Percentiles rank a stretch among this genome's conserved stretches.
Conservation (phyloP, 2,888 invertebrate genomes). For the Phyllotreta striolata region DNA sequence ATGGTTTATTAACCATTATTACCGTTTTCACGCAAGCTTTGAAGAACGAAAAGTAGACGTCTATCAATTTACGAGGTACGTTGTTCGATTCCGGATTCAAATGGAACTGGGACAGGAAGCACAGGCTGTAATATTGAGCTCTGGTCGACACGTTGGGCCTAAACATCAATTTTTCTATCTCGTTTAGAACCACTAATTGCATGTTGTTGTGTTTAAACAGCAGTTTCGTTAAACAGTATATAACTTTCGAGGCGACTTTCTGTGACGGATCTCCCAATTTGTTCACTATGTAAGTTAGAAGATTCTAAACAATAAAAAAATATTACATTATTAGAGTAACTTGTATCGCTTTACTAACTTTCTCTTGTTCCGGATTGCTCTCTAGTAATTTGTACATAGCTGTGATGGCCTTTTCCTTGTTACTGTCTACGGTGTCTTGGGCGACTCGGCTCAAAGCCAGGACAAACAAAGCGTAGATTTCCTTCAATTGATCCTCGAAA, state of each 20-base stretch:
- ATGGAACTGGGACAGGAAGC: constrained; percentile 87
- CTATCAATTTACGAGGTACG: constrained; percentile 84
- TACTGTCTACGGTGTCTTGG: constrained; percentile 80
- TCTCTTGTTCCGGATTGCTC: constrained; percentile 85
- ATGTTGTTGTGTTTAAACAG: constrained; percentile 83
- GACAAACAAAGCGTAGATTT: constrained; percentile 71
- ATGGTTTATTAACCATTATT: constrained; percentile 34
- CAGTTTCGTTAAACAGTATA: constrained; percentile 84
- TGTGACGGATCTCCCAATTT: constrained; percentile 94
- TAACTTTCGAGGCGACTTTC: constrained; percentile 87
- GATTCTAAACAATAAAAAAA: constrained; percentile 61
- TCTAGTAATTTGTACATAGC: constrained; percentile 78
- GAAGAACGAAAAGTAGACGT: constrained; percentile 95
- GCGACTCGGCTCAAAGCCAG: constrained; percentile 76
- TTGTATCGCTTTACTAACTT: constrained; percentile 62
- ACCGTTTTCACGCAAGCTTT: constrained; percentile 88
- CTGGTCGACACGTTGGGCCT: constrained; percentile 80
- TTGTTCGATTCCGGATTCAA: constrained; percentile 75
- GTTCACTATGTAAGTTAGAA: constrained; percentile 86
- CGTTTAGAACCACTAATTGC: constrained; percentile 85
- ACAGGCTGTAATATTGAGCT: constrained; percentile 93
- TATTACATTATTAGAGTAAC: constrained; percentile 11
- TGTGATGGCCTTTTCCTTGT: constrained; percentile 81
- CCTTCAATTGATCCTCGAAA: constrained; percentile 89
- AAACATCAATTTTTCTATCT: constrained; percentile 91